phyloP scores from a whole-genome alignment of 2,113 vertebrate species.

The Crocuta crocuta region DNA sequence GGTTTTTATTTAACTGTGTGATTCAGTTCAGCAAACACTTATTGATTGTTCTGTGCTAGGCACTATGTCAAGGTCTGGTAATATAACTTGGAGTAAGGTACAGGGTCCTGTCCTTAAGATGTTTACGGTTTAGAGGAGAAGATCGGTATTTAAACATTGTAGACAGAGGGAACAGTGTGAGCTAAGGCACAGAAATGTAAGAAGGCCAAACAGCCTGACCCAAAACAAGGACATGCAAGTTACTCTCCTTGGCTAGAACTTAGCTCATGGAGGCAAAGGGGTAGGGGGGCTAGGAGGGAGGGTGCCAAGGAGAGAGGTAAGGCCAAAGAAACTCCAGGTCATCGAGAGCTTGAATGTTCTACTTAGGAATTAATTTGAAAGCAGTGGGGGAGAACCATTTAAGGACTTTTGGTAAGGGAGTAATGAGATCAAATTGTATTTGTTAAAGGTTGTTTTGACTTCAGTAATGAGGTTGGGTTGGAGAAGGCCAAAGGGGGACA shows the following conservation, averaged over 20 bases:
- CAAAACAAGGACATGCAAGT: not conserved
- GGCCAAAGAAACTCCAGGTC: not conserved
- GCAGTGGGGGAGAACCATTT: not conserved
- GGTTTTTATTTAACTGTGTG: not conserved
- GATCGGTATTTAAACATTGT: not conserved
- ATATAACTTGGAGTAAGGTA: not conserved
- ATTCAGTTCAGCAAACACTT: constrained; percentile 44
- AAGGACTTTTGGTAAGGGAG: not conserved
- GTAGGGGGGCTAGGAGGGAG: not conserved
- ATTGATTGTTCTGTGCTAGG: not conserved
- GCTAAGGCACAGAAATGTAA: constrained; percentile 10
- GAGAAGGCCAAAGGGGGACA: not conserved
- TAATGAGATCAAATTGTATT: constrained; percentile 15
- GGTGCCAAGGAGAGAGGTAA: not conserved
- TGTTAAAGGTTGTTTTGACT: constrained; percentile 3
- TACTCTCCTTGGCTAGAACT: not conserved
- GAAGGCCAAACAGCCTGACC: not conserved
- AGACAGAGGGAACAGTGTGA: not conserved
- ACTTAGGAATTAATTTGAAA: constrained; percentile 33
- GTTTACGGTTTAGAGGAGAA: constrained; percentile 15
- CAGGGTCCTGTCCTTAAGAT: not conserved
- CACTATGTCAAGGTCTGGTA: not conserved
- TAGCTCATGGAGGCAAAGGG: not conserved
- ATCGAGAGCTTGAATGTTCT: not conserved
- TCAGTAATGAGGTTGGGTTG: not conserved